Conservation (phyloP, 2,888 invertebrate genomes). For the Pristionchus maxplancki region DNA sequence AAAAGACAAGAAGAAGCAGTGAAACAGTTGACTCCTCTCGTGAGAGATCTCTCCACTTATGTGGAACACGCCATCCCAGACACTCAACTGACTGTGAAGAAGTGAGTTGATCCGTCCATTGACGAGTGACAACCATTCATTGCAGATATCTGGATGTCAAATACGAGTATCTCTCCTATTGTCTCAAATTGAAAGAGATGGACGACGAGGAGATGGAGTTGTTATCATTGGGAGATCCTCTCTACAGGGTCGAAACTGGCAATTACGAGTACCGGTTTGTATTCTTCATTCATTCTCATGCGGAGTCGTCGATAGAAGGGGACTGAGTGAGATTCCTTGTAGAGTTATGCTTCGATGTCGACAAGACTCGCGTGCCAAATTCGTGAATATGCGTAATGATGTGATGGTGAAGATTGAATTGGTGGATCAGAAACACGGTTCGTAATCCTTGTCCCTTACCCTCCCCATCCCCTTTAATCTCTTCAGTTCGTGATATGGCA, state of each 20-base stretch:
- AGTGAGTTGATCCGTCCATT: slow-evolving; percentile 78
- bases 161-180: slow-evolving; percentile 98
- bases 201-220: slow-evolving; percentile 88
- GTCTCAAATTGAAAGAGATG: slow-evolving; percentile 99
- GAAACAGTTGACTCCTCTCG: slow-evolving; percentile 83
- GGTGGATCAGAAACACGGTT: slow-evolving; percentile 94
- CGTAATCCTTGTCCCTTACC: not conserved
- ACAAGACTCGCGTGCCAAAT: slow-evolving; percentile 90
- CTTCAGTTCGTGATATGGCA: slow-evolving; percentile 89
- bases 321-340: no score
- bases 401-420: slow-evolving; percentile 95
- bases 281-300: no score
- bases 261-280: slow-evolving; percentile 94
- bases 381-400: slow-evolving; percentile 86
- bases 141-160: slow-evolving; percentile 93
- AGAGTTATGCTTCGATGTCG: slow-evolving; percentile 94
- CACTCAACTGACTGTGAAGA: slow-evolving; percentile 95
- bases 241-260: slow-evolving; percentile 98
- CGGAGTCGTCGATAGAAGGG: no score
- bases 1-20: slow-evolving; percentile 57
- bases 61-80: slow-evolving; percentile 96
- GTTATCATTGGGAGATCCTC: slow-evolving; percentile 87
- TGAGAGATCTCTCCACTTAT: slow-evolving; percentile 95
- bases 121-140: not conserved
- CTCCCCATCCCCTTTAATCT: not conserved